phyloP scores from a whole-genome alignment of 2,113 vertebrate species.

The Lepidothrix coronata region DNA sequence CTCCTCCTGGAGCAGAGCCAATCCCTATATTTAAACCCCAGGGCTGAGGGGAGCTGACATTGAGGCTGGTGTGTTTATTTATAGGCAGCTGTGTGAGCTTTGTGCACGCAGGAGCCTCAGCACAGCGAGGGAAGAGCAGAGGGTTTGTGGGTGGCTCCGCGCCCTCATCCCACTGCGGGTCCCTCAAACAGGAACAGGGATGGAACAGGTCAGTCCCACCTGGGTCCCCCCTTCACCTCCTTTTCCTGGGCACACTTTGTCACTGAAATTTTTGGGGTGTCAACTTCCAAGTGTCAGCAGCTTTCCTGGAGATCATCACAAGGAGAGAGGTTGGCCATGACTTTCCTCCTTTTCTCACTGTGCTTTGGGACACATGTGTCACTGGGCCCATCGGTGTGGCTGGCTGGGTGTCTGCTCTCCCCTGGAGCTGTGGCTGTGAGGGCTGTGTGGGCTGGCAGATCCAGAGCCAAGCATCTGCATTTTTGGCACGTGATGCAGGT shows the following conservation, averaged over 20 bases:
- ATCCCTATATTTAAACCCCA: slow-evolving; percentile 68
- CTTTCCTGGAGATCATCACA: too few species aligned
- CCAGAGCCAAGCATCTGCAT: background rate
- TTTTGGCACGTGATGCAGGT: background rate
- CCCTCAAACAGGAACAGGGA: too few species aligned
- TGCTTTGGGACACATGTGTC: background rate
- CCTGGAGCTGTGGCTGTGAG: background rate
- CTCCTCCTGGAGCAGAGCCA: slow-evolving; percentile 70
- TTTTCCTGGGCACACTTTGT: too few species aligned
- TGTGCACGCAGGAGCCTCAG: background rate
- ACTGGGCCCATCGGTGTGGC: background rate
- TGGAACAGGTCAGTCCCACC: too few species aligned
- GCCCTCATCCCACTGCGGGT: accelerated
- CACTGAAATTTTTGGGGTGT: too few species aligned
- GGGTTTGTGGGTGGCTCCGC: background rate
- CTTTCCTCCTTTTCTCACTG: background rate
- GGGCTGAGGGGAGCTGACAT: slow-evolving; percentile 37
- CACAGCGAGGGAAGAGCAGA: background rate
- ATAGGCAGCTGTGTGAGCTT: background rate
- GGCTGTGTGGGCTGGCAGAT: background rate
- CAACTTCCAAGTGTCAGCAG: too few species aligned
- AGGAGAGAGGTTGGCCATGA: too few species aligned
- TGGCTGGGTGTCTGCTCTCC: background rate
- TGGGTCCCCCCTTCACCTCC: too few species aligned
- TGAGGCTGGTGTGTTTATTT: slow-evolving; percentile 64